Conservation (phyloP, 2,888 invertebrate species). For the Arctia plantaginis region DNA sequence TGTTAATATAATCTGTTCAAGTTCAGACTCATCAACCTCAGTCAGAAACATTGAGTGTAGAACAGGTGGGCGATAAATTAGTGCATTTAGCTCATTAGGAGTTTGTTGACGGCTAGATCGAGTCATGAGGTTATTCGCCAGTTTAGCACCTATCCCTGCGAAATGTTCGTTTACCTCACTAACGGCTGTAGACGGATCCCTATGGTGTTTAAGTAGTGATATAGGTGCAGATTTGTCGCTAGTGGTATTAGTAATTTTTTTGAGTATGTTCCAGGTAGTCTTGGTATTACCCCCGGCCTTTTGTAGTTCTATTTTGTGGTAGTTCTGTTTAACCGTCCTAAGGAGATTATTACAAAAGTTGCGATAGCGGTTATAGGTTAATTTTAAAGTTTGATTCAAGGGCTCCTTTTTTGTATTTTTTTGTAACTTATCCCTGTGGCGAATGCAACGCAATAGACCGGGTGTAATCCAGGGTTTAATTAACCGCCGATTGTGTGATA, state of each 20-base stretch:
- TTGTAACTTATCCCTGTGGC: too few species aligned
- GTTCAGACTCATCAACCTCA: neutral
- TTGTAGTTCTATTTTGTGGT: neutral
- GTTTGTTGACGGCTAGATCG: neutral
- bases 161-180: too few species aligned
- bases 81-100: neutral
- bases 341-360: too few species aligned
- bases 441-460: too few species aligned
- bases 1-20: neutral
- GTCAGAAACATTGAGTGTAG: too few species aligned
- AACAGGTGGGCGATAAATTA: too few species aligned
- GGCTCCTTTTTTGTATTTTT: neutral
- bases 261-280: neutral
- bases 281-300: neutral
- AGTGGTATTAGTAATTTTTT: neutral
- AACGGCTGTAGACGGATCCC: neutral
- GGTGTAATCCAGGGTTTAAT: too few species aligned
- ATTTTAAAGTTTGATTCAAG: neutral
- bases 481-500: neutral
- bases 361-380: neutral
- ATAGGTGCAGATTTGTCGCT: neutral
- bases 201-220: neutral
- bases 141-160: neutral
- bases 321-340: neutral
- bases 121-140: neutral